Evolutionary conservation across 2,888 invertebrate genomes (phyloP).

Genomic region (Euzophera pinguis): DNA sequence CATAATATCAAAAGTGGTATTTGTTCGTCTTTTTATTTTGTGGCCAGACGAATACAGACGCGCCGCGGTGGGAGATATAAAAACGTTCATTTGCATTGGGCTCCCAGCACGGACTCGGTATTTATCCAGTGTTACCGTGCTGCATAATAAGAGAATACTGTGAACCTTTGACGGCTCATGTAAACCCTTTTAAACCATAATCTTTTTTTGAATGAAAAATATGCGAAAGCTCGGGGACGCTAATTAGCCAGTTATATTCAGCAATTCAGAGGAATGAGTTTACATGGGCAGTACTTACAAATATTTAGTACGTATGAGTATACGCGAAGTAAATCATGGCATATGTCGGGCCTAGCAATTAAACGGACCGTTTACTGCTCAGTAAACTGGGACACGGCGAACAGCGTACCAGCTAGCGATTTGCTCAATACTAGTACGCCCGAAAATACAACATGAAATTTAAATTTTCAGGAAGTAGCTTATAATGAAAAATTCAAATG

Average conservation of each 20-base stretch:
- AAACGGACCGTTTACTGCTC: constrained; percentile 23
- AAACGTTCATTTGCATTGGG: constrained; percentile 72
- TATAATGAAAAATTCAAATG: no score
- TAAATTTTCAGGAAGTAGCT: not conserved
- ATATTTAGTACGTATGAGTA: not conserved
- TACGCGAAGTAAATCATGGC: constrained; percentile 15
- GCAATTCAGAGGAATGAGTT: constrained; percentile 3
- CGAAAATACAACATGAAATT: constrained; percentile 6
- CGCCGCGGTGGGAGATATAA: constrained; percentile 49
- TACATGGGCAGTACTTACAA: not conserved
- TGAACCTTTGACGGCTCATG: constrained; percentile 47
- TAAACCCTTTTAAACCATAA: constrained; percentile 54
- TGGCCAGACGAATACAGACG: constrained; percentile 48
- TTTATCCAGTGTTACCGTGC: constrained; percentile 65
- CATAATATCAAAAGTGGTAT: not conserved
- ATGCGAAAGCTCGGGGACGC: constrained; percentile 39
- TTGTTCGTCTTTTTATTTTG: not conserved
- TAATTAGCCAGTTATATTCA: constrained; percentile 47
- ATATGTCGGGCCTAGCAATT: constrained; percentile 27
- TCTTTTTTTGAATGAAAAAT: constrained; percentile 46
- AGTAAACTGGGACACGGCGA: constrained; percentile 21
- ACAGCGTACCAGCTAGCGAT: constrained; percentile 8
- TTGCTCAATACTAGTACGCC: constrained; percentile 21
- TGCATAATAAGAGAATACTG: constrained; percentile 61
- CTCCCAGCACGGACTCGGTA: constrained; percentile 49